Base-by-base conservation (phyloP, 2,797 vertebrate genomes). In the Carapus acus region DNA sequence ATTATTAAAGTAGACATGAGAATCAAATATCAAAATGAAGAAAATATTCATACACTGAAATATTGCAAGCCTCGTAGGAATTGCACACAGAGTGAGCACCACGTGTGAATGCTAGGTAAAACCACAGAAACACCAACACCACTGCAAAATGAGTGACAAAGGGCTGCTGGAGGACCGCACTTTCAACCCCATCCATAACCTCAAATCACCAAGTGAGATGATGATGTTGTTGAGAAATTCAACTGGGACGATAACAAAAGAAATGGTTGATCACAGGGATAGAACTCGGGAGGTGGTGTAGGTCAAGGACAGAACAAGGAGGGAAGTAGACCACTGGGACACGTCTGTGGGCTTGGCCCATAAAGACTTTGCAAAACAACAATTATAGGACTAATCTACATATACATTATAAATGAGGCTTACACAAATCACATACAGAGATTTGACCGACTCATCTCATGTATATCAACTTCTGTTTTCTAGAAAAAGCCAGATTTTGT, bases 141-240 rank as follows among this genome's bases (percentile, higher is more conserved):
- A 71, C 53, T 15, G 65, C 8, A 49, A 15, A 41, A 24, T 7
- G 58, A 51, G 7, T 55, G 11, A 52, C 50, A 22, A 22, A 45
- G 45, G 58, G 24, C 51, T 12, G 36, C 7, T 52, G 8, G 44
- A 27, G n/a, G n/a, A 13, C 24, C 48, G 45, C 64, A 16, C 9
- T 16, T 48, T 49, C 67, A 62, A 55, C 1, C 47, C 52, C 53
- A 37, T 22, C 20, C 24, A 53, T 37, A 59, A 49, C 48, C 38
- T 33, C 31, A 7, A 20, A 57, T 33, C 3, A 37, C 49, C 48
- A 62, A 21, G 47, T 2, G 29, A 43, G 3, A 31, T 22, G 23
- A 49, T 64, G 31, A 39, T 15, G n/a, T 29, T 11, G 60, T 45
- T 65, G 59, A 36, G 43, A 50, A 55, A 42, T 55, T 36, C 52